Conservation (phyloP, 2,113 vertebrate genomes). For the Cynopterus brachyotis region DNA sequence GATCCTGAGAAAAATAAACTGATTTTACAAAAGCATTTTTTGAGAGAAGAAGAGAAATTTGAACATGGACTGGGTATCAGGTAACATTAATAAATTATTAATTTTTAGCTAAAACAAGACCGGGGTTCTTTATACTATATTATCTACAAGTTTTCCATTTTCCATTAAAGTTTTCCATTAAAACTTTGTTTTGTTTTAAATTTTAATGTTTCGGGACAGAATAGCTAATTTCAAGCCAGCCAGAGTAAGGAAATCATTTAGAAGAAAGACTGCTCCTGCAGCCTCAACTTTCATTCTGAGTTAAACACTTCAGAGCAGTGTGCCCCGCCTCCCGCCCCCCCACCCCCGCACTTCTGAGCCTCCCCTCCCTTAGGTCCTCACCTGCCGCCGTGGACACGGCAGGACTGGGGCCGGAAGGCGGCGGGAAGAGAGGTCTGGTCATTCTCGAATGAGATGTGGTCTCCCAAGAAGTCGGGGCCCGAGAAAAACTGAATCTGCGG, state of each 20-base stretch:
- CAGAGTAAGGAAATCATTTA: not conserved
- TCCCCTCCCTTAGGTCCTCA: conserved; percentile 68
- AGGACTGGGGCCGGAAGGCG: conserved; percentile 86
- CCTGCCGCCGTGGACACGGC: conserved; percentile 92
- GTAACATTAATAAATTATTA: not conserved
- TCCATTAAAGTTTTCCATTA: not conserved
- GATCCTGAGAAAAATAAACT: not conserved
- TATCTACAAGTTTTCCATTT: not conserved
- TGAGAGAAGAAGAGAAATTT: not conserved
- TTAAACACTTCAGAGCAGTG: not conserved
- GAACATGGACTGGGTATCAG: not conserved
- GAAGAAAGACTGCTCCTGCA: not conserved
- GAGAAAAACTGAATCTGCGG: conserved; percentile 92
- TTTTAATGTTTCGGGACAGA: not conserved
- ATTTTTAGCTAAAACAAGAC: not conserved
- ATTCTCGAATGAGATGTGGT: conserved; percentile 80
- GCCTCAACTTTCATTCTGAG: not conserved
- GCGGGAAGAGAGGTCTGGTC: conserved; percentile 82
- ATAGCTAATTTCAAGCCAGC: not conserved
- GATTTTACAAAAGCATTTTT: not conserved
- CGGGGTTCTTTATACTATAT: not conserved
- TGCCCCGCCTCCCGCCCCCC: accelerated
- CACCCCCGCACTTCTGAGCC: not conserved
- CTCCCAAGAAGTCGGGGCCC: conserved; percentile 88
- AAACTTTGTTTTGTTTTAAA: conserved; percentile 7